Evolutionary conservation across 2,113 vertebrate genomes (phyloP).

Genomic region (Setophaga coronata): DNA sequence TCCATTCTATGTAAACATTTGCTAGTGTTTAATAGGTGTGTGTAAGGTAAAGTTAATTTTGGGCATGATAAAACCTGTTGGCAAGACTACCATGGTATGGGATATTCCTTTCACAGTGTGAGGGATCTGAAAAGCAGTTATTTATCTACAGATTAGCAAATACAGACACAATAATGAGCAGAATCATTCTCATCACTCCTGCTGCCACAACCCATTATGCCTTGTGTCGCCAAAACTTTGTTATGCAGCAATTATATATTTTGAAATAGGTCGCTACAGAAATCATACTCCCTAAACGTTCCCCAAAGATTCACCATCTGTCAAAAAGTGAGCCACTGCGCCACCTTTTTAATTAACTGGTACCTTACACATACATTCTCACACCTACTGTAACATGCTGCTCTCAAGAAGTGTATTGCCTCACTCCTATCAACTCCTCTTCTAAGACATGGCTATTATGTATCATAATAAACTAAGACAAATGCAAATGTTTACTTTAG

Average conservation of each 20-base stretch:
- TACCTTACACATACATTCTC: conserved; percentile 76
- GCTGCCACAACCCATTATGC: background rate
- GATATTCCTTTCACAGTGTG: background rate
- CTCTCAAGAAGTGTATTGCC: conserved; percentile 30
- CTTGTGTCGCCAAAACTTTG: conserved; percentile 8
- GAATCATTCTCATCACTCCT: background rate
- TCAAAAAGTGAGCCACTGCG: conserved; percentile 73
- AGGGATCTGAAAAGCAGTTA: background rate
- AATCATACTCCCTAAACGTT: conserved; percentile 63
- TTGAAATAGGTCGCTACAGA: conserved; percentile 60
- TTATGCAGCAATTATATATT: conserved; percentile 54
- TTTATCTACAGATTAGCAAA: background rate
- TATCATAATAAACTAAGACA: conserved; percentile 32
- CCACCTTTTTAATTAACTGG: conserved; percentile 76
- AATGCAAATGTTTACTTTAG: conserved; percentile 54
- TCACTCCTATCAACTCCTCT: background rate
- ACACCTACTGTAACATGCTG: conserved; percentile 68
- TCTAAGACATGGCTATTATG: background rate
- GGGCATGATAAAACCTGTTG: background rate
- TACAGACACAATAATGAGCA: background rate
- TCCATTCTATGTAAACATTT: background rate
- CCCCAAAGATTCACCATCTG: conserved; percentile 76
- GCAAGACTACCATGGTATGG: background rate
- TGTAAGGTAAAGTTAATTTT: background rate
- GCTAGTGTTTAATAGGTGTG: background rate